Base-by-base conservation (phyloP, 2,888 invertebrate genomes). In the Poecilobothrus nobilitatus region DNA sequence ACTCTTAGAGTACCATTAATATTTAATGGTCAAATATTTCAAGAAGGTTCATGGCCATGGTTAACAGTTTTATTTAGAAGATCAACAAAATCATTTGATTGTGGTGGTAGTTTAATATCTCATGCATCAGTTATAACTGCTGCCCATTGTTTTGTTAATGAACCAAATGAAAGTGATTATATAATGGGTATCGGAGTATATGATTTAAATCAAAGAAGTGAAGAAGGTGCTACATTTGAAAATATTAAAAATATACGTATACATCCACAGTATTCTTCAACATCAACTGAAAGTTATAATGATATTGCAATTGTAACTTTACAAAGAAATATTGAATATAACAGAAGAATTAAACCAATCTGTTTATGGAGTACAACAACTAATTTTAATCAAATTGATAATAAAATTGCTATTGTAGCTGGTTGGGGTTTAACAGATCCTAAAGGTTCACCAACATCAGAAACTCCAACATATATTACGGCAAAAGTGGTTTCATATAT, bases 221-320 rank as follows among this genome's bases (percentile, higher is more conserved):
- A 80, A 76, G 68, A 71, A 2, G 80, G 80, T 64, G 70, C 74
- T 15, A 76, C 74, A 0, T 34, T 76, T 22, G 73, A 72, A 0
- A 73, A 76, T 7, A 72, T 79, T 1, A 73, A 74, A 0, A 71
- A 72, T 1, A 74, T 84, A 65, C 71, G 72, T 1, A 67, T 79
- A 0, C 84, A 85, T 73, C 79, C 83, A 0, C 80, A 84, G 44
- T 84, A 83, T 71, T 73, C 76, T 66, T 71, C 18, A 12, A 22
- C 77, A 18, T 67, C n/a, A 71, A 22, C 70, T n/a, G 71, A 73
- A 34, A 80, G 81, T 7, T 82, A 84, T 72, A 80, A 84, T 1
- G 86, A 86, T 75, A 71, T 86, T 15, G 86, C 84, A 0, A 70
- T 85, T 8, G 73, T 85, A 1, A 76, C 79, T n/a, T 73, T 86